Conservation (phyloP, 1,140 invertebrate genomes). For the Homalodisca vitripennis region DNA sequence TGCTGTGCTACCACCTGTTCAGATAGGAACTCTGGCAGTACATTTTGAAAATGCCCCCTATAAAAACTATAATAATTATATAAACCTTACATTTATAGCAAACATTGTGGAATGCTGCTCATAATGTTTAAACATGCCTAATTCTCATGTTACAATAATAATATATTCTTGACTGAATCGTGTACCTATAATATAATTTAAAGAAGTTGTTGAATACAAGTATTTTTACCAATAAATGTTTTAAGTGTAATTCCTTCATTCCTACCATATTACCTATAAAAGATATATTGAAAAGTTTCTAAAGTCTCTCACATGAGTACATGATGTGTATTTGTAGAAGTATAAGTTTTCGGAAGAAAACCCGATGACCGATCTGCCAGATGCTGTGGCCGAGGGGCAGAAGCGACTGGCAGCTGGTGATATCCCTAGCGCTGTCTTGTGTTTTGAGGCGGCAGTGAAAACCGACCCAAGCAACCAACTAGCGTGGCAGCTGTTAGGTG, state of each 20-base stretch:
- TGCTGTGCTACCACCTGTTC: too few species aligned
- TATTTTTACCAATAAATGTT: slow-evolving; percentile 44
- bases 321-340: slow-evolving; percentile 51
- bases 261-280: neutral
- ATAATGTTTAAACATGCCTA: too few species aligned
- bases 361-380: slow-evolving; percentile 75
- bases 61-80: too few species aligned
- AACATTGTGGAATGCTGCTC: too few species aligned
- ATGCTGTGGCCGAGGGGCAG: slow-evolving; percentile 86
- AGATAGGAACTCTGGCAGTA: too few species aligned
- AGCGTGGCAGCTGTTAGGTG: slow-evolving; percentile 80
- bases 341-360: slow-evolving; percentile 87
- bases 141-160: too few species aligned
- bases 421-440: slow-evolving; percentile 91
- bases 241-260: slow-evolving; percentile 1
- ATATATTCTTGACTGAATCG: too few species aligned
- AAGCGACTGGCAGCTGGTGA: slow-evolving; percentile 81
- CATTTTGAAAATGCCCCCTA: too few species aligned
- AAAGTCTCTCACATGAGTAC: neutral
- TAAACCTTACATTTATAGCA: too few species aligned
- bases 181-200: too few species aligned
- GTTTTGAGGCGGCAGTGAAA: slow-evolving; percentile 94
- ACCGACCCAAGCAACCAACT: slow-evolving; percentile 77
- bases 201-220: too few species aligned
- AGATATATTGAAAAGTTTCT: neutral